Evolutionary conservation across 2,797 vertebrate species (phyloP), one percentile per base, ranked within the genome.

Genomic region (Megaceryle alcyon): DNA sequence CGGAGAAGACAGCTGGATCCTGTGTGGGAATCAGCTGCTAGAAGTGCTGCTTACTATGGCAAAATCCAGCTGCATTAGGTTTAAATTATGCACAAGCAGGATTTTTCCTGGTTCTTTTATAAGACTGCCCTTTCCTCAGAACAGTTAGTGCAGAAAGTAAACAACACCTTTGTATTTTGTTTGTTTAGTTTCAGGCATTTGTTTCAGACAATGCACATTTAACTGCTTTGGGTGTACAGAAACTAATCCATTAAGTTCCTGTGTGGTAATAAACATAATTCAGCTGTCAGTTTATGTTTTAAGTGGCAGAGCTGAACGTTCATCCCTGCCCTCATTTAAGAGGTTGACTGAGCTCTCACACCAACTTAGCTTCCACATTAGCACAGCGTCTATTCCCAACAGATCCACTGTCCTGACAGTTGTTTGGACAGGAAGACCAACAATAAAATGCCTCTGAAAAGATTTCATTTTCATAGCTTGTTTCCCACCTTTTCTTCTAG

Each of bases 261-360:
- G 68, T 68, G 57, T 15, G 7, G 75, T 89, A 94, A 80, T 75
- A 89, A 95, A 70, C 5, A 39, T 70, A 73, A 92, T 92, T 85
- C 57, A 90, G 71, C 46, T 72, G 56, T 63, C 73, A 70, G 65
- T 5, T 82, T 56, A 53, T 35, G 20, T 87, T 90, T 88, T 59
- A 72, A 84, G 39, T 49, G 81, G 48, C 72, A 81, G 53, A 93
- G 44, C 31, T 82, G 64, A 82, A 86, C 51, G 46, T 70, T 86
- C 68, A 85, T 4, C 9, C 33, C 28, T 22, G 60, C 94, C 72
- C 89, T 91, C 69, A 51, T 72, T 86, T 83, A 71, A 66, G 26
- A 78, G 91, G 82, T 39, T 95, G 84, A 72, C 65, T 53, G 68
- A 91, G 53, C 61, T 57, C 49, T 92, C 76, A 51, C 19, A 90